Percentiles rank a stretch among this genome's conserved stretches.
These are phyloP conservation scores for Sinelater perroti DNA, from an alignment of 2,888 invertebrate species.

Conservation along the genomic window DNA sequence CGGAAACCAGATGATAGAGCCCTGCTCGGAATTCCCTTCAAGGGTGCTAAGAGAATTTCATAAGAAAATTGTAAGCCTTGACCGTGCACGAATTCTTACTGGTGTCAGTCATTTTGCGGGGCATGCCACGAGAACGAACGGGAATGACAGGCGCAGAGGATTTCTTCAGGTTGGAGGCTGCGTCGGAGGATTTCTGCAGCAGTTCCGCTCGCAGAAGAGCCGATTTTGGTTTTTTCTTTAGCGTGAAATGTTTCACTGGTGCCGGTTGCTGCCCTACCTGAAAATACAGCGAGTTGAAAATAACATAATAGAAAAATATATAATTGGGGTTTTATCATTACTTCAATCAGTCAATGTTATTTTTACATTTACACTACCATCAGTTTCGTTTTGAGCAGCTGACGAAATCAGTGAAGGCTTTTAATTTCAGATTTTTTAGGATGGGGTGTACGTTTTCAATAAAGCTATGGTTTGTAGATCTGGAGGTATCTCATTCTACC, in stretches of 20 bases:
- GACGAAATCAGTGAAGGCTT: too few relatives aligned
- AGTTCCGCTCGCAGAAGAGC: constrained; percentile 89
- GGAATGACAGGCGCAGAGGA: constrained; percentile 89
- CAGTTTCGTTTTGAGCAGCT: too few relatives aligned
- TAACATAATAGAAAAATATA: too few relatives aligned
- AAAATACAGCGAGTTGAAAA: too few relatives aligned
- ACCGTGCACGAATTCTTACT: constrained; percentile 67
- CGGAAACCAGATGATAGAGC: constrained; percentile 72
- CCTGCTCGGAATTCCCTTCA: constrained; percentile 90
- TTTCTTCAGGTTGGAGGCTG: constrained; percentile 87
- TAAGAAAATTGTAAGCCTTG: not conserved
- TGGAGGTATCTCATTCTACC: too few relatives aligned
- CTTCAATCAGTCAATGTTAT: too few relatives aligned
- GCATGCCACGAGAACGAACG: constrained; percentile 86
- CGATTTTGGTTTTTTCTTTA: constrained; percentile 94
- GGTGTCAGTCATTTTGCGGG: constrained; percentile 96
- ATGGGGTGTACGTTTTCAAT: too few relatives aligned
- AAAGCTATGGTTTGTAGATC: too few relatives aligned
- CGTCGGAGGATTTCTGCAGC: constrained; percentile 90
- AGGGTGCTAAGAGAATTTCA: constrained; percentile 70
- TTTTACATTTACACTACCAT: too few relatives aligned
- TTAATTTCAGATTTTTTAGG: too few relatives aligned
- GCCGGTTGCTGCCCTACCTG: constrained; percentile 83
- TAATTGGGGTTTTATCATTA: too few relatives aligned
- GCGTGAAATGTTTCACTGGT: constrained; percentile 88